These are phyloP conservation scores for Aix galericulata DNA, from an alignment of 2,113 vertebrate species.

Conservation along the genomic window DNA sequence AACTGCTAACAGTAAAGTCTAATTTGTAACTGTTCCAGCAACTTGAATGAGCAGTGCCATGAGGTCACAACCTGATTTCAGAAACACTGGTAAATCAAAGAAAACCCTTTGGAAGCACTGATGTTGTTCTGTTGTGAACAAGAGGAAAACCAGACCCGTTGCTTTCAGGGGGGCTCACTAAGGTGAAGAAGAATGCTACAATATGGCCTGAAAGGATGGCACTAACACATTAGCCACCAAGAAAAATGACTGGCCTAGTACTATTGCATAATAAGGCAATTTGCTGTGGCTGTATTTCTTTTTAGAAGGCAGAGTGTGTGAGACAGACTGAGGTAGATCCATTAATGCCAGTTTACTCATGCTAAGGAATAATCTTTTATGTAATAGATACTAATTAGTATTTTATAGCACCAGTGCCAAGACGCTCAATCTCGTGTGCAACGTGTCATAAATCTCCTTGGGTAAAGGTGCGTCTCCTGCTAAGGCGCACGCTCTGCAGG, in stretches of 20 bases:
- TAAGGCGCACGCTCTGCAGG: background rate
- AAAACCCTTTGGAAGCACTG: background rate
- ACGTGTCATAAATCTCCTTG: background rate
- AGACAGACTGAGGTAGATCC: background rate
- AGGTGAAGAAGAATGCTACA: background rate
- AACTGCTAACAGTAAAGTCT: background rate
- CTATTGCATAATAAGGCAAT: background rate
- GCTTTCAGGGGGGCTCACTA: background rate
- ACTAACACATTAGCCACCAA: background rate
- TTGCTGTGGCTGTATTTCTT: background rate
- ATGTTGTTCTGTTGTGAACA: background rate
- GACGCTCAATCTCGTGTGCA: background rate
- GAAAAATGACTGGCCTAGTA: background rate
- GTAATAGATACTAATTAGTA: background rate
- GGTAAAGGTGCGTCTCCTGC: background rate
- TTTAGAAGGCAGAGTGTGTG: background rate
- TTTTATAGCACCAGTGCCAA: conserved; percentile 4
- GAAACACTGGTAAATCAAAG: background rate
- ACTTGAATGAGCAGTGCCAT: background rate
- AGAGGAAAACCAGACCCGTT: background rate
- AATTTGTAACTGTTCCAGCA: background rate
- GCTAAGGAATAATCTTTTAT: background rate
- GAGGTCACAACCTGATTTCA: background rate
- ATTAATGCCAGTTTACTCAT: conserved; percentile 14
- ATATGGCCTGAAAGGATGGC: background rate